These are phyloP conservation scores for Phyllotreta cruciferae DNA, from an alignment of 2,888 invertebrate genomes.

Conservation along the genomic window DNA sequence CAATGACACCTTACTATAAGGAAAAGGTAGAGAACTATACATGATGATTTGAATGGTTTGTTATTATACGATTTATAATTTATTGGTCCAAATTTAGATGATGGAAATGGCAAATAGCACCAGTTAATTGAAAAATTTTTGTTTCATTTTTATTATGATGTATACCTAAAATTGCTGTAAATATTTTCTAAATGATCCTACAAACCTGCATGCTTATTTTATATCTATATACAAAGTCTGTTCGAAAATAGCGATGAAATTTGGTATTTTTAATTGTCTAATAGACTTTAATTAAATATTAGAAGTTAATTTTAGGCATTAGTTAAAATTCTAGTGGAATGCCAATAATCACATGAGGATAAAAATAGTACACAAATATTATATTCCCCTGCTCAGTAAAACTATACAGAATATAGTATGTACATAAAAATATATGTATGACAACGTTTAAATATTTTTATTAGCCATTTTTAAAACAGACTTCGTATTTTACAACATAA, in stretches of 20 bases:
- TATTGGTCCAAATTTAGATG: constrained; percentile 28
- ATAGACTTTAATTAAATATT: neutral
- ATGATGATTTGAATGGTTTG: constrained; percentile 31
- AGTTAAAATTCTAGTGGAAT: no score
- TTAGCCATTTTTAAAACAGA: constrained; percentile 1
- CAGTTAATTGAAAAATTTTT: neutral
- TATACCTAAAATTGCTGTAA: neutral
- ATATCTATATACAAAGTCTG: constrained; percentile 3
- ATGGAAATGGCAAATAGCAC: neutral
- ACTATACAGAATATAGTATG: no score
- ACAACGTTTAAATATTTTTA: no score
- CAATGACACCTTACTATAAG: constrained; percentile 64
- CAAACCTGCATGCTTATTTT: constrained; percentile 13
- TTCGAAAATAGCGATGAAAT: constrained; percentile 1
- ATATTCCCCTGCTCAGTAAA: no score
- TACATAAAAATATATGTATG: no score
- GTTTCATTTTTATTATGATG: constrained; percentile 1
- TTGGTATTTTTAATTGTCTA: neutral
- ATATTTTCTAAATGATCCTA: constrained; percentile 10
- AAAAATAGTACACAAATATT: no score
- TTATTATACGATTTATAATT: constrained; percentile 32
- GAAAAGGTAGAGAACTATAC: constrained; percentile 54
- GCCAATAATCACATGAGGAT: no score
- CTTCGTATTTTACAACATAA: neutral
- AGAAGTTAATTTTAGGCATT: no score